Conservation (phyloP, 2,113 vertebrate species). For the Columbina picui region DNA sequence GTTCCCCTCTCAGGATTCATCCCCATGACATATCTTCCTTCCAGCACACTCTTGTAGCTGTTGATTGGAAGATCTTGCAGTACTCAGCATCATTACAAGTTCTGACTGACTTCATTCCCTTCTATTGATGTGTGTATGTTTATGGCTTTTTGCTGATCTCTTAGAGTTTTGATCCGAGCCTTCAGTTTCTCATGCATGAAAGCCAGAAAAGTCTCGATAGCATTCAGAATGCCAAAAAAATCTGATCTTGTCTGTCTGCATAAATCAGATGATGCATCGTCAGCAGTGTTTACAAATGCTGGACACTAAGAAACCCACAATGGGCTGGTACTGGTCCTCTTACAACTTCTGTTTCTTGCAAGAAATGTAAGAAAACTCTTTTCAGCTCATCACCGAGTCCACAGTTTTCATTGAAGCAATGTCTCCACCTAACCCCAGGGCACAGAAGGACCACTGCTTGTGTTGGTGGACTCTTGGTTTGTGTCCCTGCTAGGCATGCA, state of each 20-base stretch:
- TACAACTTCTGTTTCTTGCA: not conserved
- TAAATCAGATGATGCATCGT: not conserved
- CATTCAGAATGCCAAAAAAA: not conserved
- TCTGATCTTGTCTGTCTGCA: not conserved
- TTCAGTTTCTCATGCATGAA: not conserved
- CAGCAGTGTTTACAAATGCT: not conserved
- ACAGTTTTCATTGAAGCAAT: not conserved
- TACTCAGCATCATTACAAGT: conserved; percentile 4
- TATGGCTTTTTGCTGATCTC: not conserved
- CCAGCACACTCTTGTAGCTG: not conserved
- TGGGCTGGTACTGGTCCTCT: rapidly evolving
- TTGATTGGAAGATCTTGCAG: not conserved
- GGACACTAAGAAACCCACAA: not conserved
- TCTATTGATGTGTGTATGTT: conserved; percentile 13
- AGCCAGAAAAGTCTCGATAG: conserved; percentile 11
- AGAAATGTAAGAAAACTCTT: not conserved
- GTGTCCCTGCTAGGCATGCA: not conserved
- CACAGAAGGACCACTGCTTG: not conserved
- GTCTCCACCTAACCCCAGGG: not conserved
- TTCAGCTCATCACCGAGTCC: not conserved
- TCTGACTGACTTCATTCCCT: conserved; percentile 21
- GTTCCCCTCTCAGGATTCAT: not conserved
- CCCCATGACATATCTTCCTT: not conserved
- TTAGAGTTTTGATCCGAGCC: not conserved
- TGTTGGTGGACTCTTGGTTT: not conserved